A percentile compares a stretch with the other conserved stretches of the same genome.
These are phyloP conservation scores for Cephalotes varians DNA, from an alignment of 2,888 invertebrate species.

Conservation along the genomic window DNA sequence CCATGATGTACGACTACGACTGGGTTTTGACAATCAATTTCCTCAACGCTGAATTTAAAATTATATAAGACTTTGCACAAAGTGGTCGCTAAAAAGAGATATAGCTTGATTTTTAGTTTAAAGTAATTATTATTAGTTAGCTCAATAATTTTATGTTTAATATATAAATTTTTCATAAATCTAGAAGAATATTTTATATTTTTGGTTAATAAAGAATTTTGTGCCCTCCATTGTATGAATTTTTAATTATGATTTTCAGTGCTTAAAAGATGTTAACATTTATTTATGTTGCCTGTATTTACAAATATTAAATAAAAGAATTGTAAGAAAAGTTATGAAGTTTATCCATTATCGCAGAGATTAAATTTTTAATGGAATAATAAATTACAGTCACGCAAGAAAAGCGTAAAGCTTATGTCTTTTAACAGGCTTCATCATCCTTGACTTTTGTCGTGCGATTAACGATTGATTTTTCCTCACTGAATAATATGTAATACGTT, in stretches of 20 bases:
- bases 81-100: neutral
- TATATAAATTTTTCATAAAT: neutral
- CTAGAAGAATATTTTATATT: neutral
- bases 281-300: neutral
- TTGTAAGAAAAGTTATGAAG: slow-evolving; percentile 3
- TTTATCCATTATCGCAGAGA: neutral
- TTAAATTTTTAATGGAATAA: slow-evolving; percentile 33
- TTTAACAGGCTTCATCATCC: slow-evolving; percentile 67
- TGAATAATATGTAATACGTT: slow-evolving; percentile 71
- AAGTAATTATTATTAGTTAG: neutral
- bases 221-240: neutral
- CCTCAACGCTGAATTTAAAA: neutral
- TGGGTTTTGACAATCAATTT: slow-evolving; percentile 17
- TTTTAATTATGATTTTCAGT: neutral
- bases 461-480: slow-evolving; percentile 59
- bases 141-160: neutral
- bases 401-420: slow-evolving; percentile 40
- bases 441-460: slow-evolving; percentile 61
- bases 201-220: neutral
- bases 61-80: neutral
- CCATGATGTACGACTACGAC: neutral
- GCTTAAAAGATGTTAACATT: neutral
- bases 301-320: neutral
- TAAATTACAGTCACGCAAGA: slow-evolving; percentile 41
- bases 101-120: neutral